A percentile compares a stretch with the other conserved stretches of the same genome.
phyloP scores from a whole-genome alignment of 2,888 invertebrate species.

The Sarcophaga caerulescens region DNA sequence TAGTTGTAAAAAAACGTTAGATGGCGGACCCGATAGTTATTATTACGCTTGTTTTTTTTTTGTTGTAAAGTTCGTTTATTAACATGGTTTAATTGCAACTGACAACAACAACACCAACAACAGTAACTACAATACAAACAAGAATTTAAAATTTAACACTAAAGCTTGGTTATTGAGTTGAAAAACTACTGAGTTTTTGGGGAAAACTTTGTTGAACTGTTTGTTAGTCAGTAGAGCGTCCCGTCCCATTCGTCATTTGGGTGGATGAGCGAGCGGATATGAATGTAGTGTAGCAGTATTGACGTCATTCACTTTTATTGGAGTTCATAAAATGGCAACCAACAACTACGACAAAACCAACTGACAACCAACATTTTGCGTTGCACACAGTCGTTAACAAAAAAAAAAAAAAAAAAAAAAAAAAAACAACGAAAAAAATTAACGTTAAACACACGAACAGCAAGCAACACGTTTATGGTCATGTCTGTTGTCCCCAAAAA shows the following conservation, averaged over 20 bases:
- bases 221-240: background rate
- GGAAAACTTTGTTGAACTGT: background rate
- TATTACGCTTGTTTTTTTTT: background rate
- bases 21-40: too few relatives aligned
- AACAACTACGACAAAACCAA: background rate
- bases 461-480: conserved; percentile 60
- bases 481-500: conserved; percentile 53
- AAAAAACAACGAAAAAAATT: too few relatives aligned
- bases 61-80: conserved; percentile 39
- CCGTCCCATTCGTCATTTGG: background rate
- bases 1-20: too few relatives aligned
- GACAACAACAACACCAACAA: conserved; percentile 29
- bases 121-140: conserved; percentile 3
- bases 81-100: conserved; percentile 47
- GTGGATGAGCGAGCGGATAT: background rate
- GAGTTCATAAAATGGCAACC: conserved; percentile 32
- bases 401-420: background rate
- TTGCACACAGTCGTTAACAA: conserved; percentile 1
- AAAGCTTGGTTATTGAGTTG: conserved; percentile 42
- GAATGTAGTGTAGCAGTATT: conserved; percentile 16
- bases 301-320: conserved; percentile 49
- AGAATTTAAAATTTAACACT: conserved; percentile 41
- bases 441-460: too few relatives aligned
- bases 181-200: conserved; percentile 18
- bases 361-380: conserved; percentile 34